Base-by-base conservation (phyloP, 2,888 invertebrate species). In the Chalcis sispes region DNA sequence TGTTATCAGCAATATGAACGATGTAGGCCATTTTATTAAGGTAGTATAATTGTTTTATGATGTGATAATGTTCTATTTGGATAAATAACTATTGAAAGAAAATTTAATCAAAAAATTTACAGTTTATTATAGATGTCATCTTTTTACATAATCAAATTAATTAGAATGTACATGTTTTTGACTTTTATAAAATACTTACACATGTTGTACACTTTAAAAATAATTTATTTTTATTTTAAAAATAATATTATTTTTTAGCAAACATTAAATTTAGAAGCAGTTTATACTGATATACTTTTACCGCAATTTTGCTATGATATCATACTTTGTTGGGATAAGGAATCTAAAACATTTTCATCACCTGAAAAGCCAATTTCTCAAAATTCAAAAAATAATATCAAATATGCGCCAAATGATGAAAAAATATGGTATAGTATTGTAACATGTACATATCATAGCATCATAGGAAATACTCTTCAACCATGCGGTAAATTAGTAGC, bases 271-370 rank as follows among this genome's bases (percentile, higher is more conserved):
- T 82, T 89, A 20, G 87, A 91, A 0, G 90, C 87, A 85, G 87
- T 92, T 2, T 83, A 85, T 74, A 87, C 90, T 2, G 89, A 91
- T 72, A 93, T 94, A 85, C 87, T 95, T 77, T 84, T 95, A 78
- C 93, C 95, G 5, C 94, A 95, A 82, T 93, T 91, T 84, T 90
- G 91, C 80, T 90, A 92, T 84, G 93, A 93, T 87, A 84, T 94
- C 32, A 88, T 94, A 20, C 83, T 93, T 69, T 92, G 92, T 80
- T 90, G 92, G 81, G 90, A 93, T 83, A 85, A 84, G 42, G 82
- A 87, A 46, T 91, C 91, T 15, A 89, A 88, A 2, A 89, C 91
- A 50, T 85, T 93, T 23, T 77, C 85, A 29, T 72, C 82, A 20
- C 78, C 83, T 29, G 73, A 81, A 27, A 77, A 82, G 8, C 18